Evolutionary conservation across 2,113 vertebrate genomes (phyloP), one percentile per base, ranked within the genome.

Genomic region (Gambusia affinis): DNA sequence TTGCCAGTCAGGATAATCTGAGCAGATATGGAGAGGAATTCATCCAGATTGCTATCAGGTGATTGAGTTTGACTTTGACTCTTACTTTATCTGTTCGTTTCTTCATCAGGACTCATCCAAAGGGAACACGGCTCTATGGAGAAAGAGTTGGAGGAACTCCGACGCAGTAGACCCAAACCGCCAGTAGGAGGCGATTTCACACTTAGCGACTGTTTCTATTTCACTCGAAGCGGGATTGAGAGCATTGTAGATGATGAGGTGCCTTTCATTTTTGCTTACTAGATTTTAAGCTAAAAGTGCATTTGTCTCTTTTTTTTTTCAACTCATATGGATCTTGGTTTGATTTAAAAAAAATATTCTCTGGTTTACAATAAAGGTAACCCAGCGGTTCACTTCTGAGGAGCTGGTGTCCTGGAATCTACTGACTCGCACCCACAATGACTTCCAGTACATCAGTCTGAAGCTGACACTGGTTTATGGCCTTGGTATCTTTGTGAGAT

Each of bases 341-440:
- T 28, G 5, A 27, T 2, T 71, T 0, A 64, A 8, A n/a, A 4
- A 12, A 0, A 10, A 29, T 27, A 5, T 0, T 24, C 72, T 39
- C 0, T 15, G 11, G 39, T 80, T 51, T 66, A 5, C 30, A 60
- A 65, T 10, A 10, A 10, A 93, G 92, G 97, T 99, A 74, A 99
- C 98, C 2, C 97, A 98, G 79, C 92, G 98, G 44, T 99, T 99
- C 89, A 94, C 94, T 2, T 99, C 98, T 0, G 97, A 99, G 87
- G 98, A 99, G 89, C 92, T 99, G 31, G 94, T 96, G 57, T 98
- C 96, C 66, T 99, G 98, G 98, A 99, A 99, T 87, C 95, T 99
- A 62, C 96, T 99, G 71, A 99, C 98, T 0, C 96, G 98, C 83
- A 98, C 97, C 80, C 98, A 98, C 73, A 88, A 95, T 72, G 94